Percentiles rank a stretch among this genome's conserved stretches.
These are phyloP conservation scores for Blennius ocellaris DNA, from an alignment of 2,113 vertebrate genomes.

Conservation along the genomic window DNA sequence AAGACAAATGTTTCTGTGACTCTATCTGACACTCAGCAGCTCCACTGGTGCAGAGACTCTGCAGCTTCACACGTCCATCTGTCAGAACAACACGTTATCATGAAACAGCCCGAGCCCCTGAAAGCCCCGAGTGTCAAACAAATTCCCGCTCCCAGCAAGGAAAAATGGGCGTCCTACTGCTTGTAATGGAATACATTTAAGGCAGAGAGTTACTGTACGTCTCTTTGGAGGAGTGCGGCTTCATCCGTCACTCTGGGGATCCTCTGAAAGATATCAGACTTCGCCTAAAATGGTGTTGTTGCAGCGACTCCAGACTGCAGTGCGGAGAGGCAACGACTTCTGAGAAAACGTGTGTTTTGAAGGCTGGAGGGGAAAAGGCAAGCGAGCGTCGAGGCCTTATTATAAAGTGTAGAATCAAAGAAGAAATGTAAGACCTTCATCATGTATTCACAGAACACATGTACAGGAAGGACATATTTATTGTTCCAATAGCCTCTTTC, in stretches of 20 bases:
- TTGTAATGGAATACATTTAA: slow-evolving; percentile 22
- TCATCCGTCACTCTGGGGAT: slow-evolving; percentile 14
- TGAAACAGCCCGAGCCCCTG: slow-evolving; percentile 2
- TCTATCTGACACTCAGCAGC: slow-evolving; percentile 12
- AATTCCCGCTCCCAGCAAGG: slow-evolving; percentile 14
- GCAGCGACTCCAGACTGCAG: neutral
- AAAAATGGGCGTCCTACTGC: slow-evolving; percentile 9
- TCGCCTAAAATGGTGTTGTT: slow-evolving; percentile 14
- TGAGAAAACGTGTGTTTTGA: neutral
- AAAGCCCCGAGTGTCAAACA: slow-evolving; percentile 40
- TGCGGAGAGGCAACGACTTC: neutral
- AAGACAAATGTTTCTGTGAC: neutral
- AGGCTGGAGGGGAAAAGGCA: neutral
- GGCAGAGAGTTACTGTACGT: neutral
- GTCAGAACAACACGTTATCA: slow-evolving; percentile 17
- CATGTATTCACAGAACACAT: too few relatives aligned
- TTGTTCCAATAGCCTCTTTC: too few relatives aligned
- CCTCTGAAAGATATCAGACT: slow-evolving; percentile 10
- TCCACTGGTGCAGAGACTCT: neutral
- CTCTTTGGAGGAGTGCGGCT: slow-evolving; percentile 9
- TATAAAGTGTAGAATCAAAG: too few relatives aligned
- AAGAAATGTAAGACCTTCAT: too few relatives aligned
- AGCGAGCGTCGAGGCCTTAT: neutral
- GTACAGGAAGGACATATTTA: too few relatives aligned
- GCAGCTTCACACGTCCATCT: slow-evolving; percentile 7